Evolutionary conservation across 1,140 invertebrate species (phyloP).

Genomic region (Musca domestica): DNA sequence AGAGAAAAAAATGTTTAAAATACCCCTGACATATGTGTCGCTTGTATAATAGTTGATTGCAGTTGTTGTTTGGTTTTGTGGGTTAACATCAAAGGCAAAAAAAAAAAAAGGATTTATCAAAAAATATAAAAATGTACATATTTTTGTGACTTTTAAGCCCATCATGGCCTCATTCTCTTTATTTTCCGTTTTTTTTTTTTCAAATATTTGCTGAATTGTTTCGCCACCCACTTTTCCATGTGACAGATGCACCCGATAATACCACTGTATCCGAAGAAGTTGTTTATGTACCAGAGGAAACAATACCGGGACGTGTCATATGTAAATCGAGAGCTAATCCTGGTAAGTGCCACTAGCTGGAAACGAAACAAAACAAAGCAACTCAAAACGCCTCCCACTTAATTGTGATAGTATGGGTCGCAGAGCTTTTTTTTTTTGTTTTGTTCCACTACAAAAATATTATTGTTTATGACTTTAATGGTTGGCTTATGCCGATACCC

Average conservation of each 20-base stretch:
- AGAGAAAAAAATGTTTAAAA: neutral
- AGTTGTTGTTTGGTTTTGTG: neutral
- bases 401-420: neutral
- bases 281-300: conserved; percentile 74
- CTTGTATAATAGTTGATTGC: conserved; percentile 7
- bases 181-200: neutral
- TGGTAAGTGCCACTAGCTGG: conserved; percentile 47
- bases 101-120: too few relatives aligned
- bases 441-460: too few relatives aligned
- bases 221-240: conserved; percentile 28
- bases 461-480: conserved; percentile 9
- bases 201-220: conserved; percentile 5
- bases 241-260: conserved; percentile 81
- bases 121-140: too few relatives aligned
- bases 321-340: conserved; percentile 76
- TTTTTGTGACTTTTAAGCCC: too few relatives aligned
- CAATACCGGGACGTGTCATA: conserved; percentile 70
- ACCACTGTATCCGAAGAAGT: conserved; percentile 70
- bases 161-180: too few relatives aligned
- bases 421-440: neutral
- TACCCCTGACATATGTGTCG: conserved; percentile 19
- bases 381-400: neutral
- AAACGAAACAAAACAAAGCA: neutral
- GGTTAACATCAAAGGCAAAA: neutral
- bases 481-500: neutral